Percentiles rank a stretch among this genome's conserved stretches.
Conservation (phyloP, 1,140 invertebrate genomes). For the Pseudomyrmex gracilis region DNA sequence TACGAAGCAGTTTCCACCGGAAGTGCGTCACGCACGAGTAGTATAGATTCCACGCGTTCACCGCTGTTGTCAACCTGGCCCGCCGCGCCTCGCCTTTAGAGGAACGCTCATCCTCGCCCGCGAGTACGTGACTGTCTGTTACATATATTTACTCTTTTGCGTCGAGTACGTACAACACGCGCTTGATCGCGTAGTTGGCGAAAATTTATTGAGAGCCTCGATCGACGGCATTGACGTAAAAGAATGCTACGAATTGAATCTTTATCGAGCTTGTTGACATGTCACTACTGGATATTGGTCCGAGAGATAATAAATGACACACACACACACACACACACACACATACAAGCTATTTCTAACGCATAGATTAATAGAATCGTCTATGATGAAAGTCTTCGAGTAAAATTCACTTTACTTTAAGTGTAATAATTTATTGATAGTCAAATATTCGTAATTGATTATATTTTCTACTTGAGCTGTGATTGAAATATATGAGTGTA, state of each 20-base stretch:
- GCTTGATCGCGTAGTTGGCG: neutral
- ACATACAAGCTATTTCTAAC: too few species aligned
- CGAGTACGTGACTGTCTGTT: constrained; percentile 36
- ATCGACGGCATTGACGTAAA: constrained; percentile 50
- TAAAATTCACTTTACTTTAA: neutral
- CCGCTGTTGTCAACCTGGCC: constrained; percentile 45
- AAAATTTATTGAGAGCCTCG: constrained; percentile 37
- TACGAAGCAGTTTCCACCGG: constrained; percentile 78
- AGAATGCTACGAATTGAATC: constrained; percentile 38
- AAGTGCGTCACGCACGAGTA: constrained; percentile 81
- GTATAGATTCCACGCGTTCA: constrained; percentile 76
- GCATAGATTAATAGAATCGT: neutral
- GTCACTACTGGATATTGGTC: neutral
- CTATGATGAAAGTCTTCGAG: neutral
- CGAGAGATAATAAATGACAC: constrained; percentile 13
- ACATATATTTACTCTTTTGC: constrained; percentile 33
- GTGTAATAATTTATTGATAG: neutral
- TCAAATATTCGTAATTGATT: too few species aligned
- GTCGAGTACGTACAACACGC: neutral
- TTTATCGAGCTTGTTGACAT: constrained; percentile 54
- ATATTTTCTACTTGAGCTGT: neutral
- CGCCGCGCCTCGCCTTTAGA: constrained; percentile 42
- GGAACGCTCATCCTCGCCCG: constrained; percentile 6
- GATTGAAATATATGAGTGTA: neutral
- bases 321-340: too few species aligned